Conservation (phyloP, 2,888 invertebrate genomes). For the Drosophila nigricruria region DNA sequence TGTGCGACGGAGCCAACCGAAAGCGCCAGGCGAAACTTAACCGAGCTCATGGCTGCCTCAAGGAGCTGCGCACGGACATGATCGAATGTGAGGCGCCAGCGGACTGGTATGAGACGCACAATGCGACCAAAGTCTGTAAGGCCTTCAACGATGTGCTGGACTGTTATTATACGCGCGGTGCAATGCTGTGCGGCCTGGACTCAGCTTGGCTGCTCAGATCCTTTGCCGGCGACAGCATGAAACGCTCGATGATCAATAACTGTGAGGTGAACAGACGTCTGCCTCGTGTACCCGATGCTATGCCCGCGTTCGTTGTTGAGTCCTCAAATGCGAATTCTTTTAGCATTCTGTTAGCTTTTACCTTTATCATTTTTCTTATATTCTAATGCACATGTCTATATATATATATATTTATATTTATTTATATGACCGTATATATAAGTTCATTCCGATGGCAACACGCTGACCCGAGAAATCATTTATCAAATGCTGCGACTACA, state of each 20-base stretch:
- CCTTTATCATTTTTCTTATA: slow-evolving; percentile 4
- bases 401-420: slow-evolving; percentile 16
- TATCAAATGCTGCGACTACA: slow-evolving; percentile 37
- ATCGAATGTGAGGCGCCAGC: slow-evolving; percentile 86
- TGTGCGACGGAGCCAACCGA: slow-evolving; percentile 81
- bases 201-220: slow-evolving; percentile 84
- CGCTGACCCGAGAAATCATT: slow-evolving; percentile 32
- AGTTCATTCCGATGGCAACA: slow-evolving; percentile 1
- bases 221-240: slow-evolving; percentile 76
- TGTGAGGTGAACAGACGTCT: slow-evolving; percentile 72
- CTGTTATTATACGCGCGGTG: slow-evolving; percentile 86
- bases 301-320: slow-evolving; percentile 45
- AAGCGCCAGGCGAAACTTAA: slow-evolving; percentile 77
- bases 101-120: slow-evolving; percentile 87
- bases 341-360: slow-evolving; percentile 7
- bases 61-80: slow-evolving; percentile 86
- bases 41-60: slow-evolving; percentile 84
- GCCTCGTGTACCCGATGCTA: slow-evolving; percentile 80
- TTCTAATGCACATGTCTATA: slow-evolving; percentile 4
- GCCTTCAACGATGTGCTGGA: slow-evolving; percentile 86
- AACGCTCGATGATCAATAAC: slow-evolving; percentile 49
- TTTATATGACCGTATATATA: background rate
- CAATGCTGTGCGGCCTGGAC: slow-evolving; percentile 86
- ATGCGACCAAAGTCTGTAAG: slow-evolving; percentile 85
- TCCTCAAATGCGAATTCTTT: background rate